These are phyloP conservation scores for Drosophila tsacasi DNA, from an alignment of 1,140 invertebrate species.

Conservation along the genomic window DNA sequence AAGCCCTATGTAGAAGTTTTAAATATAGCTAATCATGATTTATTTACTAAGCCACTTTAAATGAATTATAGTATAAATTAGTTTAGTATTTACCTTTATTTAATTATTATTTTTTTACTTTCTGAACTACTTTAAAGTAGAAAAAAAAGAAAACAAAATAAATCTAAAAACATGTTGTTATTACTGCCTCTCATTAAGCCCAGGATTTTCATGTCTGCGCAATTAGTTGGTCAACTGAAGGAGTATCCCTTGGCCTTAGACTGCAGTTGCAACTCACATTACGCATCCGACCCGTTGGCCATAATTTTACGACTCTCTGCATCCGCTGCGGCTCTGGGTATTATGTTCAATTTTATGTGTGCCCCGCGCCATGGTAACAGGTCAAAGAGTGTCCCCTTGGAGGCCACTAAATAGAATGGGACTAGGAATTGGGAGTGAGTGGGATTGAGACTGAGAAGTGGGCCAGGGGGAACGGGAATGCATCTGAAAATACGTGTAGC, in stretches of 20 bases:
- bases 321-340: not conserved
- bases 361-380: slow-evolving; percentile 2
- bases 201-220: not conserved
- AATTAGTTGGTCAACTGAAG: not conserved
- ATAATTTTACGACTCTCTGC: slow-evolving; percentile 7
- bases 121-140: not conserved
- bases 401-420: not conserved
- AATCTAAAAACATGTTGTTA: not conserved
- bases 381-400: slow-evolving; percentile 4
- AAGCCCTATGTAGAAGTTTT: no score
- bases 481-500: not conserved
- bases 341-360: slow-evolving; percentile 8
- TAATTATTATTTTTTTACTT: not conserved
- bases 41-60: no score
- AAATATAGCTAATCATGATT: no score
- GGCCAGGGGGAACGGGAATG: not conserved
- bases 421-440: not conserved
- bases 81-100: not conserved
- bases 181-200: not conserved
- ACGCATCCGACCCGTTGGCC: slow-evolving; percentile 4
- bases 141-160: not conserved
- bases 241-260: not conserved
- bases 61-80: no score
- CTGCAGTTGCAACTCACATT: slow-evolving; percentile 6
- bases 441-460: not conserved